Conservation (phyloP, 2,888 invertebrate species). For the Polydrusus tereticollis region DNA sequence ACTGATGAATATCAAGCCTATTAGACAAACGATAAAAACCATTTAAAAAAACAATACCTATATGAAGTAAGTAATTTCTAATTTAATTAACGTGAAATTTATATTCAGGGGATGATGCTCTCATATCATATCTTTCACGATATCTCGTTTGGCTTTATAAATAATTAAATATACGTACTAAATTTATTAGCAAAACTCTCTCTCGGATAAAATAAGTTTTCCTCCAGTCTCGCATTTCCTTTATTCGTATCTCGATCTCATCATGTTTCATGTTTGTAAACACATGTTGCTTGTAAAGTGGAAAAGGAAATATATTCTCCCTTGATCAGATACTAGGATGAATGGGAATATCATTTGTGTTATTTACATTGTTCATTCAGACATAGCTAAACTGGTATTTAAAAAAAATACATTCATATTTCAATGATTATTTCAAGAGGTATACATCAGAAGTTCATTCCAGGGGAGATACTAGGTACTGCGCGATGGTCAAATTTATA, state of each 20-base stretch:
- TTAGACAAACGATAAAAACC: too few relatives aligned
- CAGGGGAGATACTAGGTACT: too few relatives aligned
- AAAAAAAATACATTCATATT: too few relatives aligned
- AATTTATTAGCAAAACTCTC: conserved; percentile 6
- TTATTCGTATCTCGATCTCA: conserved; percentile 4
- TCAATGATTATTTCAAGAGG: too few relatives aligned
- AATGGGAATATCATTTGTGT: not conserved
- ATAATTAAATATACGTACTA: not conserved
- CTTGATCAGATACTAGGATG: not conserved
- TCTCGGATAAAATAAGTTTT: not conserved
- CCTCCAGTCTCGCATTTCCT: not conserved
- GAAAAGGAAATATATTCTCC: not conserved
- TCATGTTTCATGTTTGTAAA: conserved; percentile 17
- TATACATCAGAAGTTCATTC: too few relatives aligned
- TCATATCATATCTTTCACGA: not conserved
- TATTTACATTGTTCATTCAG: not conserved
- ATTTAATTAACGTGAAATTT: too few relatives aligned
- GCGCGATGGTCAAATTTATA: too few relatives aligned
- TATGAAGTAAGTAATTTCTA: too few relatives aligned
- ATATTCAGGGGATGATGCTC: too few relatives aligned
- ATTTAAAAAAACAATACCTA: too few relatives aligned
- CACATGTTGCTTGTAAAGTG: not conserved
- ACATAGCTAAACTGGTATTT: too few relatives aligned
- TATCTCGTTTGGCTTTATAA: not conserved
- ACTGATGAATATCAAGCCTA: too few relatives aligned